Evolutionary conservation across 2,113 vertebrate genomes (phyloP), one percentile per base, ranked within the genome.

Genomic region (Onychorhynchus coronatus): DNA sequence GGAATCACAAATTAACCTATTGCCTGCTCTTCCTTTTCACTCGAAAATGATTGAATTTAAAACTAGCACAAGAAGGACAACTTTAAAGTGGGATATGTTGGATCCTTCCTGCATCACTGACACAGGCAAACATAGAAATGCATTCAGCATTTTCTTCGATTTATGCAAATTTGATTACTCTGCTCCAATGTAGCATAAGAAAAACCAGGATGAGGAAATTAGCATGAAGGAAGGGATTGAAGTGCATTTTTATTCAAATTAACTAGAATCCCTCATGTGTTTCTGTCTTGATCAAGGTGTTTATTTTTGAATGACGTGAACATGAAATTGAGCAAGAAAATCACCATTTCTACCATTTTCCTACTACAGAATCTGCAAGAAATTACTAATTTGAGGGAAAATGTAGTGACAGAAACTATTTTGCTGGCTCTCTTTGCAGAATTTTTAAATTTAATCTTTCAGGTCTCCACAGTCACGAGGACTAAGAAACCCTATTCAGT

Each of bases 151-250:
- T 96, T 95, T 92, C 92, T 88, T 91, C 82, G 42, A n/a, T 8
- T 90, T 96, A 93, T 85, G 68, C 67, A 93, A 93, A 96, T 94
- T 50, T 92, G 73, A 97, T 95, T 91, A 72, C 66, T 68, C 70
- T 70, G 61, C 70, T 78, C 66, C 88, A 93, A 37, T 53, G 76
- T 84, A 86, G 83, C 61, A 37, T 65, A 83, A 91, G 73, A 66
- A 78, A 74, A 91, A 72, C 4, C 33, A 78, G 44, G 30, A 68
- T 28, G 61, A 44, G 56, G 27, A 93, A 91, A 97, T 92, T 18
- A 89, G 47, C 91, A 95, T 87, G 89, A 75, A 89, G 52, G 68
- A 35, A 84, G 89, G 73, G 47, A 27, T 0, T 71, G 68, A 89
- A 94, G 53, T 76, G 37, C 4, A 46, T 78, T 93, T 94, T 92